Evolutionary conservation across 2,888 invertebrate genomes (phyloP).

Genomic region (Diarsia rubi): DNA sequence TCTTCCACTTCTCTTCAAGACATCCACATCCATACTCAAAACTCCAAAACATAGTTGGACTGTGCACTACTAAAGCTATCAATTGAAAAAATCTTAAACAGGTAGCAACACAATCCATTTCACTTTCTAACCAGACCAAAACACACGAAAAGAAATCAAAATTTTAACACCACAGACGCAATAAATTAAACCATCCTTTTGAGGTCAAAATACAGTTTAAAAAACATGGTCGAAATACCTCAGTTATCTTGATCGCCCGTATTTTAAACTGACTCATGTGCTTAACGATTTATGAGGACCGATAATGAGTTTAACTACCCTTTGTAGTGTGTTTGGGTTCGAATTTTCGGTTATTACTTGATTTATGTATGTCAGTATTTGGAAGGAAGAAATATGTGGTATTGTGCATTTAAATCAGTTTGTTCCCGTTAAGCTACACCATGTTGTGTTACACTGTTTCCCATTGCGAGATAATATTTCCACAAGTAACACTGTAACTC

Average conservation of each 20-base stretch:
- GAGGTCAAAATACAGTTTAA: conserved; percentile 47
- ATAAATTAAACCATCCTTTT: conserved; percentile 36
- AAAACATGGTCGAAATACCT: conserved; percentile 31
- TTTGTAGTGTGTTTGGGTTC: conserved; percentile 16
- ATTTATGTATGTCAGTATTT: conserved; percentile 12
- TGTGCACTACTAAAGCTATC: too few relatives aligned
- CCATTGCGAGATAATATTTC: too few relatives aligned
- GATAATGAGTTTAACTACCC: conserved; percentile 48
- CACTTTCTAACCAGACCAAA: conserved; percentile 39
- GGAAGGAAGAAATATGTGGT: neutral
- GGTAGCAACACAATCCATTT: conserved; percentile 17
- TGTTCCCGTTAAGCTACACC: too few relatives aligned
- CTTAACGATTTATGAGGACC: conserved; percentile 42
- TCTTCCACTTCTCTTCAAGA: too few relatives aligned
- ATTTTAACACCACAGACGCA: neutral
- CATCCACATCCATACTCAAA: too few relatives aligned
- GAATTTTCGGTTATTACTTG: neutral
- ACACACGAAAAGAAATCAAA: conserved; percentile 29
- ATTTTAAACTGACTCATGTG: conserved; percentile 37
- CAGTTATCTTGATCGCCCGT: conserved; percentile 47
- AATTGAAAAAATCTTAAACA: too few relatives aligned
- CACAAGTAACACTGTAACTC: too few relatives aligned
- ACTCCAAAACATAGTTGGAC: too few relatives aligned
- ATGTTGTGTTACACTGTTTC: too few relatives aligned
- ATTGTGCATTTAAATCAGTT: neutral